Percentiles rank a stretch among this genome's conserved stretches.
Evolutionary conservation across 2,797 vertebrate genomes (phyloP).

Genomic region (Furcifer pardalis): DNA sequence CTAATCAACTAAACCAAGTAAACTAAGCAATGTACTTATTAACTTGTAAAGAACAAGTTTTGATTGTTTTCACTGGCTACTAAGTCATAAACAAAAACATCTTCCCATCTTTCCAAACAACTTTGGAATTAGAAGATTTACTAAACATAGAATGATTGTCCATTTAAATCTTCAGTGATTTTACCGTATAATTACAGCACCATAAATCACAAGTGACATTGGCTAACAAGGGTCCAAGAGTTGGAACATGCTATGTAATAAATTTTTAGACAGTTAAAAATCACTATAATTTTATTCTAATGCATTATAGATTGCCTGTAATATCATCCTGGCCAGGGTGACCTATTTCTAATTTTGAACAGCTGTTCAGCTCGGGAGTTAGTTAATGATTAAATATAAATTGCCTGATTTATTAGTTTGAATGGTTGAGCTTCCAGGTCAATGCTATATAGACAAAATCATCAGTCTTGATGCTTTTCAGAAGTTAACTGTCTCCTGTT

Average conservation of each 20-base stretch:
- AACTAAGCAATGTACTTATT: conserved; percentile 59
- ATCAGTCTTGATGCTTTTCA: conserved; percentile 98
- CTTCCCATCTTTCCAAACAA: conserved; percentile 81
- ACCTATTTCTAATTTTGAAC: conserved; percentile 99
- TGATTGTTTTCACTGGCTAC: conserved; percentile 69
- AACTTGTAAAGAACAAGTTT: conserved; percentile 56
- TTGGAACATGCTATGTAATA: conserved; percentile 97
- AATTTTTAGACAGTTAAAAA: conserved; percentile 99
- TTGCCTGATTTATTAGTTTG: conserved; percentile 99
- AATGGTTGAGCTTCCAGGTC: conserved; percentile 98
- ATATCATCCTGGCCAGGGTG: conserved; percentile 96
- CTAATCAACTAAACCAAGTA: conserved; percentile 35
- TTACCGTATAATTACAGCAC: conserved; percentile 83
- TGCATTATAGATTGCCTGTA: conserved; percentile 99
- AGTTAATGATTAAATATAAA: conserved; percentile 99
- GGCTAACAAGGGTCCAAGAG: conserved; percentile 92
- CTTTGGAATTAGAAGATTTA: conserved; percentile 87
- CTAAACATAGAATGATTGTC: conserved; percentile 89
- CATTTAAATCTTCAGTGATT: conserved; percentile 93
- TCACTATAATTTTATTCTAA: conserved; percentile 99
- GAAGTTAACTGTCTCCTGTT: conserved; percentile 89
- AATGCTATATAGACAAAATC: conserved; percentile 98
- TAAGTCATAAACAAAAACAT: conserved; percentile 76
- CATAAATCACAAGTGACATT: conserved; percentile 94
- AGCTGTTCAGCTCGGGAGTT: conserved; percentile 98